These are phyloP conservation scores for Cebidichthys violaceus DNA, from an alignment of 2,113 vertebrate genomes.

Conservation along the genomic window DNA sequence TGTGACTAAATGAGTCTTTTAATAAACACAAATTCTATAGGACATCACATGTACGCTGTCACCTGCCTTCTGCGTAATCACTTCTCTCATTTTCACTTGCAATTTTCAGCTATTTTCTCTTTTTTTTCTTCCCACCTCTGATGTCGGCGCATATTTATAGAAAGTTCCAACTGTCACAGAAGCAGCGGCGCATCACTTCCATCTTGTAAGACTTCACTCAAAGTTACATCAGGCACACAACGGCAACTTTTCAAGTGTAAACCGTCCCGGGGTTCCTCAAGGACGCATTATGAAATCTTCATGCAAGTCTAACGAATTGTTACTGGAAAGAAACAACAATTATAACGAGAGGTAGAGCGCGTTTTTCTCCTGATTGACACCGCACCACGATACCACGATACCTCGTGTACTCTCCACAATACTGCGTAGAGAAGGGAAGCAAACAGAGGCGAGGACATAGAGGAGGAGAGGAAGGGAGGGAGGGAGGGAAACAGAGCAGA, in stretches of 20 bases:
- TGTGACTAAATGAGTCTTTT: not conserved
- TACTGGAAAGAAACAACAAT: slow-evolving; percentile 19
- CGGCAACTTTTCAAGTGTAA: slow-evolving; percentile 11
- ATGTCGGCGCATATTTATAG: slow-evolving; percentile 24
- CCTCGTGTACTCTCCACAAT: not conserved
- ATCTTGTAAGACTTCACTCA: slow-evolving; percentile 23
- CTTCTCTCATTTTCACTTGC: not conserved
- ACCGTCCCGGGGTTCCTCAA: slow-evolving; percentile 27
- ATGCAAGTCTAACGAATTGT: slow-evolving; percentile 39
- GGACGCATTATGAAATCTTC: slow-evolving; percentile 55
- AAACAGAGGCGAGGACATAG: not conserved
- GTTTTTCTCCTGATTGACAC: not conserved
- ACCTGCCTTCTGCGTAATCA: not conserved
- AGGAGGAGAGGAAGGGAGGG: not conserved
- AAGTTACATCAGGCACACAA: slow-evolving; percentile 53
- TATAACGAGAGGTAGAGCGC: not conserved
- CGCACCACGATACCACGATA: too few species aligned
- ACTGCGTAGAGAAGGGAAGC: not conserved
- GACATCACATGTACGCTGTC: not conserved
- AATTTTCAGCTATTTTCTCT: slow-evolving; percentile 9
- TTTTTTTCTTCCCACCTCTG: slow-evolving; percentile 7
- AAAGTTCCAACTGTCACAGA: slow-evolving; percentile 26
- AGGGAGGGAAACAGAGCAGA: not conserved
- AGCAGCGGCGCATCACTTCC: slow-evolving; percentile 11
- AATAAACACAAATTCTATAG: too few species aligned